A percentile compares a stretch with the other conserved stretches of the same genome.
These are phyloP conservation scores for Acrocephalus kingi DNA, from an alignment of 2,113 vertebrate genomes.

Conservation along the genomic window DNA sequence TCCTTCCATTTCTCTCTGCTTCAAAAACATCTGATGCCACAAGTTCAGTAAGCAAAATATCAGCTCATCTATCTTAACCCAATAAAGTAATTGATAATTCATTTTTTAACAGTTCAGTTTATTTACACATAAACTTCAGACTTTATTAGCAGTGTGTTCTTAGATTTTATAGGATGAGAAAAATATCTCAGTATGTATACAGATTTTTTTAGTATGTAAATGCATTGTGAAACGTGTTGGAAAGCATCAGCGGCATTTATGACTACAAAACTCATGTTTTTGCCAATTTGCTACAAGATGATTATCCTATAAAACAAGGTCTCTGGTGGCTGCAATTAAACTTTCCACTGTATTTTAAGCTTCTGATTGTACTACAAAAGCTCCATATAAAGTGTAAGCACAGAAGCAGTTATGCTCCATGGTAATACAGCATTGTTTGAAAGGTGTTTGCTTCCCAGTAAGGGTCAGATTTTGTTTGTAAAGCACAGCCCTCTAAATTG, in stretches of 20 bases:
- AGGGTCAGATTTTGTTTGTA: neutral
- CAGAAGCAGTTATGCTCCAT: rapidly evolving
- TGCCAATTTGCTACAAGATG: neutral
- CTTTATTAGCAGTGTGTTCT: neutral
- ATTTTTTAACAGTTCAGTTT: neutral
- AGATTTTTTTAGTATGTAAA: neutral
- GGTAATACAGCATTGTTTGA: rapidly evolving
- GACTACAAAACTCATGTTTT: neutral
- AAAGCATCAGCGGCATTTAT: neutral
- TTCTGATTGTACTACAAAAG: rapidly evolving
- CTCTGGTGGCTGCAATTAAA: neutral
- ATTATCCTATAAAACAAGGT: neutral
- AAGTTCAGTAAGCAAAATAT: neutral
- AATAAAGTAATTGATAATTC: neutral
- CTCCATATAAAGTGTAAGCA: neutral
- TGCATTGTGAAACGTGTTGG: neutral
- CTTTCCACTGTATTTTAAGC: neutral
- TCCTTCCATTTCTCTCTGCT: neutral
- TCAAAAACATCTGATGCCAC: neutral
- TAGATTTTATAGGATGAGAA: neutral
- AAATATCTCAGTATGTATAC: neutral
- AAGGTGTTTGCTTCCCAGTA: neutral
- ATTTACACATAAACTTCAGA: neutral
- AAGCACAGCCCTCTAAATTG: neutral
- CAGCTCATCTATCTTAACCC: neutral